Conservation (phyloP, 1,140 invertebrate species). For the Eumeta japonica region DNA sequence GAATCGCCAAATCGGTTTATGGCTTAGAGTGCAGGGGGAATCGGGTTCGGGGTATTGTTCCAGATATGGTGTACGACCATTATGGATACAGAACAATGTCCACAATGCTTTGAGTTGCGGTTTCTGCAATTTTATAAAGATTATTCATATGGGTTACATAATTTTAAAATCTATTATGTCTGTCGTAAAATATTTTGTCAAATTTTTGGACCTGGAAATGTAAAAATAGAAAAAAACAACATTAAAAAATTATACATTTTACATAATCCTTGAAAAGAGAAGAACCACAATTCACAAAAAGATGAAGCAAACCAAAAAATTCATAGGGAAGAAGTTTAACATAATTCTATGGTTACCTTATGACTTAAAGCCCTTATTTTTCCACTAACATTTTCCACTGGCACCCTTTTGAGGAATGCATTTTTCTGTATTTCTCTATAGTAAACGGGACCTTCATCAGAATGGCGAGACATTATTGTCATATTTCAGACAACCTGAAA, state of each 20-base stretch:
- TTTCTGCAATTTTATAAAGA: constrained; percentile 22
- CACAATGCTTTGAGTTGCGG: constrained; percentile 39
- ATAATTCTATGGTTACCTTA: no score
- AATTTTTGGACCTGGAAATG: no score
- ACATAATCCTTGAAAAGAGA: no score
- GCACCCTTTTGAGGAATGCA: constrained; percentile 41
- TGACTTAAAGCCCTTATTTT: constrained; percentile 33
- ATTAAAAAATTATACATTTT: no score
- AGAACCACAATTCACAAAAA: no score
- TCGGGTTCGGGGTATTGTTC: constrained; percentile 38
- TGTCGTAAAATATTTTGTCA: no score
- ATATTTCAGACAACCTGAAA: no score
- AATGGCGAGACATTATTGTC: constrained; percentile 26
- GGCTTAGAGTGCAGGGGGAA: constrained; percentile 18
- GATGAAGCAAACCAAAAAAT: no score
- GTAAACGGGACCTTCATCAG: constrained; percentile 42
- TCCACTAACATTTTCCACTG: constrained; percentile 23
- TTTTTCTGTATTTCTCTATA: constrained; percentile 51
- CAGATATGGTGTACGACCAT: constrained; percentile 36
- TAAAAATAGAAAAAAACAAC: no score
- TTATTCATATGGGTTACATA: no score
- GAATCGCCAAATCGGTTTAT: constrained; percentile 33
- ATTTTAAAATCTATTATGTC: no score
- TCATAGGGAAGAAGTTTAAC: no score
- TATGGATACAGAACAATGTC: constrained; percentile 44